Conservation (phyloP, 2,888 invertebrate genomes). For the Schrankia costaestrigalis region DNA sequence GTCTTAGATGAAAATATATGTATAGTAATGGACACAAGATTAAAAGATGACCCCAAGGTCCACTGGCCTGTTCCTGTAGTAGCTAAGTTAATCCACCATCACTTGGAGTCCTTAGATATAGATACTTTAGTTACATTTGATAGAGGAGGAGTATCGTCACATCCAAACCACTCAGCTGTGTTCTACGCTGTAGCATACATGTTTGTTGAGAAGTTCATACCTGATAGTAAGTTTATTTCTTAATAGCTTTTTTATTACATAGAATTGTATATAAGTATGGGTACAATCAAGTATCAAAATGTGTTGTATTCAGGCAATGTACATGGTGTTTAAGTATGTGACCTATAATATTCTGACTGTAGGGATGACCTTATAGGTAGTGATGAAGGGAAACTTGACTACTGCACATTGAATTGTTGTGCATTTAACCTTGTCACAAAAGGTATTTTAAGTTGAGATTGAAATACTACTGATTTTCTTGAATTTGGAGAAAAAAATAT, state of each 20-base stretch:
- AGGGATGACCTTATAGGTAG: too few relatives aligned
- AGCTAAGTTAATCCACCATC: slow-evolving; percentile 69
- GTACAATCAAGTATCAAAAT: background rate
- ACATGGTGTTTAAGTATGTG: too few relatives aligned
- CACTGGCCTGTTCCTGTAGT: slow-evolving; percentile 84
- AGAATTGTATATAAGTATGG: background rate
- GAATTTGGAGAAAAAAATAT: too few relatives aligned
- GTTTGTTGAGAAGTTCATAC: slow-evolving; percentile 87
- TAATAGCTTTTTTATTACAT: background rate
- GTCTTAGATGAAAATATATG: slow-evolving; percentile 88
- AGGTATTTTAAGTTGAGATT: too few relatives aligned
- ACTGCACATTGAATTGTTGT: too few relatives aligned
- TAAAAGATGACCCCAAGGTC: slow-evolving; percentile 88
- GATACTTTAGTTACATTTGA: slow-evolving; percentile 97
- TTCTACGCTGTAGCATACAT: slow-evolving; percentile 90
- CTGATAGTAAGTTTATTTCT: slow-evolving; percentile 81
- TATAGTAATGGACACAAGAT: slow-evolving; percentile 84
- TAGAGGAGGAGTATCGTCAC: slow-evolving; percentile 94
- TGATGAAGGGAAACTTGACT: too few relatives aligned
- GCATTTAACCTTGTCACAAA: too few relatives aligned
- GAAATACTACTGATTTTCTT: too few relatives aligned
- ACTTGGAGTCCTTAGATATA: slow-evolving; percentile 87
- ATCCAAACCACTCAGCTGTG: slow-evolving; percentile 94
- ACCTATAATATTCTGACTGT: too few relatives aligned
- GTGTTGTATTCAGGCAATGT: too few relatives aligned